Percentiles rank a stretch among this genome's conserved stretches.
Evolutionary conservation across 2,888 invertebrate species (phyloP).

Genomic region (Toxonevra muliebris): DNA sequence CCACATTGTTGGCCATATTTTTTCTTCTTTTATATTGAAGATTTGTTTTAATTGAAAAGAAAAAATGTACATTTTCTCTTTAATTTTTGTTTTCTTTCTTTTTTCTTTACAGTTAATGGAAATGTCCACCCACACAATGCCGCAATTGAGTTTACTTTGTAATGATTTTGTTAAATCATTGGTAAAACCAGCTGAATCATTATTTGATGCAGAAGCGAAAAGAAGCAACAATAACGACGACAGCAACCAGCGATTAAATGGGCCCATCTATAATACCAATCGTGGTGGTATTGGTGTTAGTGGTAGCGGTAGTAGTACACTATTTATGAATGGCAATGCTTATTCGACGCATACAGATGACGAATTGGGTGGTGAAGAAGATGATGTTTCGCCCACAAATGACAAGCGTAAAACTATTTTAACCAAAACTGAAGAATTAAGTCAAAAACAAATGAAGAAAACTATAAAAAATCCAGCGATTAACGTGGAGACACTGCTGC

Average conservation of each 20-base stretch:
- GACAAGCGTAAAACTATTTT: slow-evolving; percentile 48
- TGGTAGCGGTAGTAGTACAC: slow-evolving; percentile 45
- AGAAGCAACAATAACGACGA: slow-evolving; percentile 16
- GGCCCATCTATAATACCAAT: slow-evolving; percentile 15
- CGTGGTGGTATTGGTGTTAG: slow-evolving; percentile 12
- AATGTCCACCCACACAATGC: slow-evolving; percentile 63
- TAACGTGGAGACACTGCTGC: slow-evolving; percentile 39
- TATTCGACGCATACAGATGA: slow-evolving; percentile 34
- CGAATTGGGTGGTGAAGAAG: slow-evolving; percentile 38
- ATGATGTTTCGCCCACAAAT: slow-evolving; percentile 6
- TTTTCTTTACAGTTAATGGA: slow-evolving; percentile 57
- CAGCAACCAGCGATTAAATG: neutral
- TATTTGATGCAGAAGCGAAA: slow-evolving; percentile 7
- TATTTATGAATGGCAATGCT: slow-evolving; percentile 36
- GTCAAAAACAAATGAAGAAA: slow-evolving; percentile 24
- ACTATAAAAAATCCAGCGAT: slow-evolving; percentile 20
- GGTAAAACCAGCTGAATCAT: slow-evolving; percentile 46
- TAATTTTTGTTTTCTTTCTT: neutral
- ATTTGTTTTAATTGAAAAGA: no score
- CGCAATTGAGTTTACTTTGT: slow-evolving; percentile 59
- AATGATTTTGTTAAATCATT: slow-evolving; percentile 58
- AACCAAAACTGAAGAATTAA: slow-evolving; percentile 36
- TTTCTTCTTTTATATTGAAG: no score
- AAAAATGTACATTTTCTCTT: no score
- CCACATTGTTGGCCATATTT: neutral